Evolutionary conservation across 2,888 invertebrate genomes (phyloP).

Genomic region (Panopea generosa): DNA sequence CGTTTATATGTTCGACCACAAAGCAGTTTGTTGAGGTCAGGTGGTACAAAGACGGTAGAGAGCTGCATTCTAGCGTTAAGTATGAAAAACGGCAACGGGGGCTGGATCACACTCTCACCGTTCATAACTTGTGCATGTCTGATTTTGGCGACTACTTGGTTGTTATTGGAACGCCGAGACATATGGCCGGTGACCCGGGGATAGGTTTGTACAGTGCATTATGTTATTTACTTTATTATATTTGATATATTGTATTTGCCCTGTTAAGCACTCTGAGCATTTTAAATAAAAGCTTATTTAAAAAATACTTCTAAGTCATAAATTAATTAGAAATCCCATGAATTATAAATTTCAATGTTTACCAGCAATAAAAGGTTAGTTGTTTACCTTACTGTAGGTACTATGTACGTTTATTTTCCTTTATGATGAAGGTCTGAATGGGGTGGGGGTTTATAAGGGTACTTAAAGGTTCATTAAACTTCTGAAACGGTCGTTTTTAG

Average conservation of each 20-base stretch:
- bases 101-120: conserved; percentile 72
- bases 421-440: too few species aligned
- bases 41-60: conserved; percentile 82
- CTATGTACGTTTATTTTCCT: too few species aligned
- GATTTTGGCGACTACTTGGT: conserved; percentile 88
- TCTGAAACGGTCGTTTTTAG: too few species aligned
- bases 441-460: too few species aligned
- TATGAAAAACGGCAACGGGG: conserved; percentile 84
- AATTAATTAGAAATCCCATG: too few species aligned
- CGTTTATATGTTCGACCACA: conserved; percentile 78
- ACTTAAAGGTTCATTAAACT: too few species aligned
- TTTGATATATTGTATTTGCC: not conserved
- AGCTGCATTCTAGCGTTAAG: conserved; percentile 75
- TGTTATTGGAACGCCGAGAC: conserved; percentile 85
- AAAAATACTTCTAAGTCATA: too few species aligned
- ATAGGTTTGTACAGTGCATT: conserved; percentile 69
- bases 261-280: too few species aligned
- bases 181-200: conserved; percentile 54
- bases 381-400: too few species aligned
- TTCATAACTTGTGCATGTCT: conserved; percentile 70
- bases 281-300: too few species aligned
- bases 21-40: conserved; percentile 75
- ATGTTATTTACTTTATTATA: conserved; percentile 6
- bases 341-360: too few species aligned
- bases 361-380: too few species aligned